Conservation (phyloP, 1,140 invertebrate genomes). For the Pemphigus obesinymphae region DNA sequence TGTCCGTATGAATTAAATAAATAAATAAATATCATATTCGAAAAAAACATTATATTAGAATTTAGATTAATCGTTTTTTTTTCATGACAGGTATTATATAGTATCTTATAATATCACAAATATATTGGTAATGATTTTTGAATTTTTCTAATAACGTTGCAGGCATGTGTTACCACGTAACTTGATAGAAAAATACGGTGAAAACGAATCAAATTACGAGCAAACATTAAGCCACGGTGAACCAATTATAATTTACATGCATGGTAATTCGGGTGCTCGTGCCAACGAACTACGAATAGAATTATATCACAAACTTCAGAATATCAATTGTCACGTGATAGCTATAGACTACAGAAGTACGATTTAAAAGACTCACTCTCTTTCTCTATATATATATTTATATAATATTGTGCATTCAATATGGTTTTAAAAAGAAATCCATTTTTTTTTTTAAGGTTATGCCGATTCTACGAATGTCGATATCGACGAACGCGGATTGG, state of each 20-base stretch:
- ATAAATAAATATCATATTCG: too few species aligned
- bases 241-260: slow-evolving; percentile 73
- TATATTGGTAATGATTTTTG: too few species aligned
- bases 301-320: slow-evolving; percentile 76
- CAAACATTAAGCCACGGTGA: slow-evolving; percentile 53
- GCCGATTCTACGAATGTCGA: slow-evolving; percentile 73
- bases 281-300: slow-evolving; percentile 71
- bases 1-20: too few species aligned
- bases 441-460: slow-evolving; percentile 60
- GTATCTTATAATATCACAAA: too few species aligned
- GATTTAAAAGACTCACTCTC: not conserved
- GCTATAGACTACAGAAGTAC: slow-evolving; percentile 85
- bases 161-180: slow-evolving; percentile 46
- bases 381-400: too few species aligned
- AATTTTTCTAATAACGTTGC: not conserved
- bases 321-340: slow-evolving; percentile 78
- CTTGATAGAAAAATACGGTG: not conserved
- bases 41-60: too few species aligned
- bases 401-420: too few species aligned
- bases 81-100: too few species aligned
- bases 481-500: slow-evolving; percentile 74
- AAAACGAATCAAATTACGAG: slow-evolving; percentile 42
- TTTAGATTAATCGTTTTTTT: too few species aligned
- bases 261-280: slow-evolving; percentile 85
- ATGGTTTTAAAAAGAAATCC: not conserved